phyloP scores from a whole-genome alignment of 2,113 vertebrate species.

The Phoenicopterus ruber region DNA sequence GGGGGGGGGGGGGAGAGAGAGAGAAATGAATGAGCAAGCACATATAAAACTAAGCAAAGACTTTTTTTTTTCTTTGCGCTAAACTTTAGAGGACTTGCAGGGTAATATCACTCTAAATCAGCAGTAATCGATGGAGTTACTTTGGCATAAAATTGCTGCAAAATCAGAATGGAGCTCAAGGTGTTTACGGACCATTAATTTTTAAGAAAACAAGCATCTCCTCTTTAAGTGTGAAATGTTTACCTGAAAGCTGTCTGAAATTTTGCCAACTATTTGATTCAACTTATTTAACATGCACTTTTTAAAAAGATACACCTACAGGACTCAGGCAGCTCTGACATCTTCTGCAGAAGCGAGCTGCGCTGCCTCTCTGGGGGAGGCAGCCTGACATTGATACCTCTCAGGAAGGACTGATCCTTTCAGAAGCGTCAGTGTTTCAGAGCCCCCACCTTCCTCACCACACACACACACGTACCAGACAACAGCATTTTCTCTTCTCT shows the following conservation, averaged over 20 bases:
- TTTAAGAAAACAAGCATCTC: background rate
- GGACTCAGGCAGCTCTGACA: background rate
- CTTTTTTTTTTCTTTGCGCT: background rate
- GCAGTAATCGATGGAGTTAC: background rate
- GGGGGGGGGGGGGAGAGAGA: accelerated
- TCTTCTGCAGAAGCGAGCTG: background rate
- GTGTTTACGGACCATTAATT: background rate
- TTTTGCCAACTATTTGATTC: background rate
- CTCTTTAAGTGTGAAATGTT: background rate
- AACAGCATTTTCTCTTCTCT: background rate
- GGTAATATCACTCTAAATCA: background rate
- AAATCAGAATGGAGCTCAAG: background rate
- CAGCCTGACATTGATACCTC: background rate
- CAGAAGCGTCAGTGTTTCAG: background rate
- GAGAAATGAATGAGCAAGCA: background rate
- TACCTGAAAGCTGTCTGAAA: constrained; percentile 1
- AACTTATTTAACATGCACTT: background rate
- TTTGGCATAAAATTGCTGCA: background rate
- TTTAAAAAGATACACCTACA: background rate
- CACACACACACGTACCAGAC: background rate
- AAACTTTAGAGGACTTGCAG: background rate
- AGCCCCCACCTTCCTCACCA: background rate
- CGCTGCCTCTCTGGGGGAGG: background rate
- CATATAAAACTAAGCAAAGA: background rate
- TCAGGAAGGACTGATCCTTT: background rate